Evolutionary conservation across 2,888 invertebrate species (phyloP).

Genomic region (Pelosia muscerda): DNA sequence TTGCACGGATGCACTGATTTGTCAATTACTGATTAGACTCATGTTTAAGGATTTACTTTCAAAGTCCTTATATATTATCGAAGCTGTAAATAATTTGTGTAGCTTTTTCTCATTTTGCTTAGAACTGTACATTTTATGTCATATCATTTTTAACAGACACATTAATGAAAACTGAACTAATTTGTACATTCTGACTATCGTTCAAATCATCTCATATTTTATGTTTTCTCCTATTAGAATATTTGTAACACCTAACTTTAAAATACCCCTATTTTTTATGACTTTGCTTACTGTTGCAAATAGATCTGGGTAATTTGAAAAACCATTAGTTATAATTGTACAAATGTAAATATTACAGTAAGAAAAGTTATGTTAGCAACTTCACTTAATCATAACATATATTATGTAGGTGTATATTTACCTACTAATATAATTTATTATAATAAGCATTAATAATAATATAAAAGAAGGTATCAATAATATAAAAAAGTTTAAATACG

Average conservation of each 20-base stretch:
- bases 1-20: conserved; percentile 82
- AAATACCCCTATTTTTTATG: not conserved
- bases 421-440: not conserved
- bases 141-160: not conserved
- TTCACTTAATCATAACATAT: not conserved
- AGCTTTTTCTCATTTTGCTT: conserved; percentile 53
- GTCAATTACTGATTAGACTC: conserved; percentile 86
- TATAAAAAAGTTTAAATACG: conserved; percentile 12
- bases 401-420: not conserved
- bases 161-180: not conserved
- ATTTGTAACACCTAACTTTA: not conserved
- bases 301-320: not conserved
- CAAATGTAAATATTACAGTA: not conserved
- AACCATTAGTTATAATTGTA: not conserved
- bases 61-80: conserved; percentile 64
- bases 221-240: not conserved
- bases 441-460: not conserved
- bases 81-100: conserved; percentile 73
- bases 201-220: not conserved
- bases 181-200: not conserved
- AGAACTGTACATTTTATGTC: not conserved
- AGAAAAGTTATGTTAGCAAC: not conserved
- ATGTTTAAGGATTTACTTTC: conserved; percentile 77
- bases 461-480: too few species aligned
- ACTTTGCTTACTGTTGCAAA: not conserved